phyloP scores from a whole-genome alignment of 1,140 invertebrate species.

The Whitmania pigra region DNA sequence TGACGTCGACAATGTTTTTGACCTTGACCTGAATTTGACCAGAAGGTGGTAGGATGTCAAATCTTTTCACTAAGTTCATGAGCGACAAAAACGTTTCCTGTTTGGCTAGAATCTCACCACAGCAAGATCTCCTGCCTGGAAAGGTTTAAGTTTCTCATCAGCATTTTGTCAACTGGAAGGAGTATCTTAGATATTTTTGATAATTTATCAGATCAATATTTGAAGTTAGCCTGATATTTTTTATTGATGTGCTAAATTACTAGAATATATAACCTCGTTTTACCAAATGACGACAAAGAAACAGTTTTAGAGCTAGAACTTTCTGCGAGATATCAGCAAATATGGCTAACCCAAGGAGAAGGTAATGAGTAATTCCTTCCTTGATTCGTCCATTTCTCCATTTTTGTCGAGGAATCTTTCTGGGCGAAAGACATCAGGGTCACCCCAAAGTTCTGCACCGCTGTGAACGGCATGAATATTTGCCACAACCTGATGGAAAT shows the following conservation, averaged over 20 bases:
- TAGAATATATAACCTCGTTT: no score
- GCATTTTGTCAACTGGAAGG: no score
- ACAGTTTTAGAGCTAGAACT: no score
- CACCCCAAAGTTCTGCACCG: slow-evolving; percentile 51
- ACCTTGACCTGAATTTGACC: neutral
- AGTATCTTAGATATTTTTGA: no score
- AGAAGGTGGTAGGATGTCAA: slow-evolving; percentile 21
- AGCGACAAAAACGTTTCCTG: slow-evolving; percentile 29
- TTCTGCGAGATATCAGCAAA: no score
- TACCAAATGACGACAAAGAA: no score
- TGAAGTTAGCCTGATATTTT: no score
- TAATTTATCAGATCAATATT: no score
- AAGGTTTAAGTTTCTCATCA: no score
- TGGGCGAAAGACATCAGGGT: slow-evolving; percentile 57
- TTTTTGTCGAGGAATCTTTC: slow-evolving; percentile 58
- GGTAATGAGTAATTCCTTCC: slow-evolving; percentile 56
- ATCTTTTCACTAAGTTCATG: slow-evolving; percentile 27
- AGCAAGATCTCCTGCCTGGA: slow-evolving; percentile 28
- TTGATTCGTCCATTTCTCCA: slow-evolving; percentile 47
- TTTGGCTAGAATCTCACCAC: slow-evolving; percentile 28
- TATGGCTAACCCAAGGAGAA: slow-evolving; percentile 46
- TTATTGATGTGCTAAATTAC: no score
- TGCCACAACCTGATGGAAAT: slow-evolving; percentile 48
- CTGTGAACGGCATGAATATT: slow-evolving; percentile 53
- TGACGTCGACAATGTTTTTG: slow-evolving; percentile 13